Evolutionary conservation across 2,113 vertebrate genomes (phyloP).

Genomic region (Enhydra lutris): DNA sequence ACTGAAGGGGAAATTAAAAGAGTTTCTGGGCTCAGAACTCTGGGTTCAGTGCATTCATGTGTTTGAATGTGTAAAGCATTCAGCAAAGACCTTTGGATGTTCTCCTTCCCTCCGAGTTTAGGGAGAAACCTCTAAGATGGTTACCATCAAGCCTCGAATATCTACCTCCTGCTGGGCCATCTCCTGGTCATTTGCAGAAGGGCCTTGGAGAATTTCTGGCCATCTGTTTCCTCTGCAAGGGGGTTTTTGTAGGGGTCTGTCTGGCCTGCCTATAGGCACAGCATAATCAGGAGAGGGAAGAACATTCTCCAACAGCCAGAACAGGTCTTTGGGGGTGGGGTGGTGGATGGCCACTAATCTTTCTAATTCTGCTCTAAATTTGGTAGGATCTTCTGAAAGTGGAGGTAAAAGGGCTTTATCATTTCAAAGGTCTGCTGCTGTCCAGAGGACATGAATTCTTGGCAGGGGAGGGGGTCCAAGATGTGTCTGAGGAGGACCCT

Average conservation of each 20-base stretch:
- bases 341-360: not conserved
- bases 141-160: not conserved
- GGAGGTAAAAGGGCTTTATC: not conserved
- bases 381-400: not conserved
- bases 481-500: not conserved
- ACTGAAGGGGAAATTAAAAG: not conserved
- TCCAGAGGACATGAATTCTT: not conserved
- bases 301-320: not conserved
- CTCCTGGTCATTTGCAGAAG: not conserved
- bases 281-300: not conserved
- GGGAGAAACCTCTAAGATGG: not conserved
- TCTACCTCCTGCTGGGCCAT: too few relatives aligned
- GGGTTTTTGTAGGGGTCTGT: not conserved
- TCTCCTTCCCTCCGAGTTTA: not conserved
- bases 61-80: not conserved
- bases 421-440: not conserved
- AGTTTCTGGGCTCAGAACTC: too few relatives aligned
- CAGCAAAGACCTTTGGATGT: not conserved
- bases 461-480: not conserved
- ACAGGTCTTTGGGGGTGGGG: not conserved
- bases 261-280: not conserved
- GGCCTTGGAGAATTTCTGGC: not conserved
- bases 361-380: not conserved
- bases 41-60: not conserved
- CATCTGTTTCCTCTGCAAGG: not conserved